These are phyloP conservation scores for Percopsis transmontana DNA, from an alignment of 2,113 vertebrate species.

Conservation along the genomic window DNA sequence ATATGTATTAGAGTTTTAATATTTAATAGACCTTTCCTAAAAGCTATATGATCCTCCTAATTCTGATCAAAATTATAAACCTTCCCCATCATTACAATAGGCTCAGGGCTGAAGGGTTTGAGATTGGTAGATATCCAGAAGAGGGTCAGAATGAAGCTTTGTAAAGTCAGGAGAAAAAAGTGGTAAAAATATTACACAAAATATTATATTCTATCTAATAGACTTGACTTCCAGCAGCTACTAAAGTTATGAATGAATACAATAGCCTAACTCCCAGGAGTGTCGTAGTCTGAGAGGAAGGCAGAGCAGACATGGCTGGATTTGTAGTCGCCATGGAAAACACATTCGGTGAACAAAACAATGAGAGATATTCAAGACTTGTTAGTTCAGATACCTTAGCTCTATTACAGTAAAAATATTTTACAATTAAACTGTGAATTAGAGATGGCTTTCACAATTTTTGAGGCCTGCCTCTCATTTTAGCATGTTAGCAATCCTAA, in stretches of 20 bases:
- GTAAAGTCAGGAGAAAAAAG: neutral
- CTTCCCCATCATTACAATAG: too few relatives aligned
- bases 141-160: constrained; percentile 12
- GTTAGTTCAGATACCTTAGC: constrained; percentile 10
- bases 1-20: too few relatives aligned
- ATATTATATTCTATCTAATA: constrained; percentile 2
- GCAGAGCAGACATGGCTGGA: constrained; percentile 31
- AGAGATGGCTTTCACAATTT: neutral
- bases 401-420: too few relatives aligned
- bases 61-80: too few relatives aligned
- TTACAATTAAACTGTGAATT: too few relatives aligned
- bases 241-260: constrained; percentile 31
- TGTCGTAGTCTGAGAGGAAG: constrained; percentile 38
- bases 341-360: constrained; percentile 48
- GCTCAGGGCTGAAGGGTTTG: too few relatives aligned
- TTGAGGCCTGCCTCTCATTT: constrained; percentile 23
- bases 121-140: too few relatives aligned
- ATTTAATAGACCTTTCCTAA: too few relatives aligned
- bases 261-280: constrained; percentile 16
- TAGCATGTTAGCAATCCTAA: constrained; percentile 10
- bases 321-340: constrained; percentile 58
- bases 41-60: too few relatives aligned
- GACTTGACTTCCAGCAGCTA: neutral
- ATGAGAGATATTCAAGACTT: constrained; percentile 49
- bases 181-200: neutral